These are phyloP conservation scores for Dioctria rufipes DNA, from an alignment of 2,888 invertebrate genomes.

Conservation along the genomic window DNA sequence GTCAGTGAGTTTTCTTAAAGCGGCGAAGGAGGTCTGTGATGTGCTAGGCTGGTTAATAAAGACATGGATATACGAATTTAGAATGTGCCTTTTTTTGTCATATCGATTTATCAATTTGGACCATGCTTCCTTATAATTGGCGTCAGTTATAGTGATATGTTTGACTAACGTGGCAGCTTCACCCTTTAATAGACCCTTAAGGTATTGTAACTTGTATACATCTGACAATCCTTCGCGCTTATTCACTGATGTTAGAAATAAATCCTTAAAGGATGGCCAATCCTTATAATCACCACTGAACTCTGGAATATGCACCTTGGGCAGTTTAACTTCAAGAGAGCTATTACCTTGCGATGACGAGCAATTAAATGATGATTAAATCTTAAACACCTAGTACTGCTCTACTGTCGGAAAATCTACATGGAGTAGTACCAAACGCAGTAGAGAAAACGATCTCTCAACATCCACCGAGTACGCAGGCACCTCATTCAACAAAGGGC, in stretches of 20 bases:
- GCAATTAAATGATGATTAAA: too few relatives aligned
- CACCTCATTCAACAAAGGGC: too few relatives aligned
- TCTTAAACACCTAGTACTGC: too few relatives aligned
- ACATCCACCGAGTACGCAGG: too few relatives aligned
- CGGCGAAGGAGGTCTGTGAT: background rate
- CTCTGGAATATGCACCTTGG: background rate
- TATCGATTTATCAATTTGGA: background rate
- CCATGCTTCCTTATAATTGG: background rate
- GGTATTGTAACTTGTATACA: slow-evolving; percentile 21
- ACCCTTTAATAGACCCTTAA: background rate
- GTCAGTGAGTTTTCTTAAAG: slow-evolving; percentile 1
- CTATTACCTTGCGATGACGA: background rate
- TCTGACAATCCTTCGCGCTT: background rate
- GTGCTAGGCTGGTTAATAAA: slow-evolving; percentile 3
- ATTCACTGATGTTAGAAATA: background rate
- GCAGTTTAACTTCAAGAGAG: background rate
- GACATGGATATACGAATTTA: background rate
- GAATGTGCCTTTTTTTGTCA: slow-evolving; percentile 11
- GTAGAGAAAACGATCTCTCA: too few relatives aligned
- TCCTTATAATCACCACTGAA: slow-evolving; percentile 24
- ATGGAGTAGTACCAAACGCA: too few relatives aligned
- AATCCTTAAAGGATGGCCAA: slow-evolving; percentile 14
- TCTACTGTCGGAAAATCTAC: too few relatives aligned
- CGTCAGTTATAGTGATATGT: background rate
- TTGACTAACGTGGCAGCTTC: background rate